These are phyloP conservation scores for Phyllotreta striolata DNA, from an alignment of 2,888 invertebrate genomes.

Conservation along the genomic window DNA sequence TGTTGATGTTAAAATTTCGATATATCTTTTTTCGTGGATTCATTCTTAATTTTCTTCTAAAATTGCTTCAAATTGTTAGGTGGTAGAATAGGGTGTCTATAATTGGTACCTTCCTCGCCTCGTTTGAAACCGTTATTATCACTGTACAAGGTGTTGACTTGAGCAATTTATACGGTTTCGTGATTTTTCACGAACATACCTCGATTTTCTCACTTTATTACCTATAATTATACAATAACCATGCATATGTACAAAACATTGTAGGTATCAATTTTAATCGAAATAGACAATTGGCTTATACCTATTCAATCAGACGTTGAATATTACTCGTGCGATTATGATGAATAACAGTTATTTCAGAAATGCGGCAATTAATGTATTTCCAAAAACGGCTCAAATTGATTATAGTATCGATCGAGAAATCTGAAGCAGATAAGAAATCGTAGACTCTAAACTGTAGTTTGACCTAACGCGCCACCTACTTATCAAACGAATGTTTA, in stretches of 20 bases:
- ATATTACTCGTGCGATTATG: neutral
- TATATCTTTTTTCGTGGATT: no score
- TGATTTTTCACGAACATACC: slow-evolving; percentile 5
- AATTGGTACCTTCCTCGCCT: no score
- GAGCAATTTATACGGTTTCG: slow-evolving; percentile 10
- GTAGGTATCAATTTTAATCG: slow-evolving; percentile 17
- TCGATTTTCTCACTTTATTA: slow-evolving; percentile 16
- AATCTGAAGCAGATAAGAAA: slow-evolving; percentile 21
- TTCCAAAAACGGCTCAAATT: slow-evolving; percentile 18
- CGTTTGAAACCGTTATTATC: no score
- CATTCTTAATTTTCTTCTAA: no score
- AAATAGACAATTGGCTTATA: slow-evolving; percentile 4
- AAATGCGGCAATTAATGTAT: slow-evolving; percentile 15
- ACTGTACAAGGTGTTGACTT: neutral
- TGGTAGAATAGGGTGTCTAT: no score
- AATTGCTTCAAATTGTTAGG: no score
- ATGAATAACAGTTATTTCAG: slow-evolving; percentile 18
- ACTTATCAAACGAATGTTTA: slow-evolving; percentile 23
- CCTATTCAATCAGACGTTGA: slow-evolving; percentile 1
- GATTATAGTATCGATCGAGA: slow-evolving; percentile 14
- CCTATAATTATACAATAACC: slow-evolving; percentile 14
- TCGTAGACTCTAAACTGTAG: slow-evolving; percentile 11
- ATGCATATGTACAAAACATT: slow-evolving; percentile 8
- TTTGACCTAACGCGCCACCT: slow-evolving; percentile 30
- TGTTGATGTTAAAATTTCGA: no score